Evolutionary conservation across 1,140 invertebrate species (phyloP), one percentile per base, ranked within the genome.

Genomic region (Drosophila seguyi): DNA sequence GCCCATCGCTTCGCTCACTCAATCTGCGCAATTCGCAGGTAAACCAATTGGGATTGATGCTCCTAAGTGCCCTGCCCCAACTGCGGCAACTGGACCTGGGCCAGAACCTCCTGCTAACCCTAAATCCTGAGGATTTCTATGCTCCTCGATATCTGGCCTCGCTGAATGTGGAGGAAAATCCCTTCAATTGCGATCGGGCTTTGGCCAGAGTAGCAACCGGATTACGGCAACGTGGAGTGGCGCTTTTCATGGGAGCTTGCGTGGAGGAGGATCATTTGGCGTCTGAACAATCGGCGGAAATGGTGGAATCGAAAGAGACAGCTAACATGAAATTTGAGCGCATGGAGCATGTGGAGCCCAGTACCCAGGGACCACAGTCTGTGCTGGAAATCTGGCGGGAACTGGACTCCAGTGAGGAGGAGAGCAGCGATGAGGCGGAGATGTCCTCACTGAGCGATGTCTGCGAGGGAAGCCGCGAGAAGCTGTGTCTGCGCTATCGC

Each of bases 21-120:
- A 90, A 79, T 53, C 58, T 93, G 7, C 81, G 81, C 16, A 92
- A 92, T 53, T 61, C 92, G 2, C 92, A 92, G 71, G 67, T 93
- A 8, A 91, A 76, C 57, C 80, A 91, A 14, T 29, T 92, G 22
- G 68, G 79, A 6, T 22, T 27, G 4, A 45, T 74, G 13, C 36
- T 79, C 3, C 71, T 92, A 4, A 77, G 71, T 27, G 81, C 56
- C 1, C 7, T 93, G 59, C 91, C 92, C 6, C 75, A 81, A 22
- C 25, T 93, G 8, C 65, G 72, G 0, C 76, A 86, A n/a, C 18
- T 93, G 58, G 81, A 93, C 66, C 39, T 93, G 56, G 68, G 86
- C 1, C 72, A 90, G 20, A 93, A 93, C 62, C 71, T 92, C 18
- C 48, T 93, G 25, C 60, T 92, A 4, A 92, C 90, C 0, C 44